Conservation (phyloP, 2,797 vertebrate genomes). For the Poecile montanus region DNA sequence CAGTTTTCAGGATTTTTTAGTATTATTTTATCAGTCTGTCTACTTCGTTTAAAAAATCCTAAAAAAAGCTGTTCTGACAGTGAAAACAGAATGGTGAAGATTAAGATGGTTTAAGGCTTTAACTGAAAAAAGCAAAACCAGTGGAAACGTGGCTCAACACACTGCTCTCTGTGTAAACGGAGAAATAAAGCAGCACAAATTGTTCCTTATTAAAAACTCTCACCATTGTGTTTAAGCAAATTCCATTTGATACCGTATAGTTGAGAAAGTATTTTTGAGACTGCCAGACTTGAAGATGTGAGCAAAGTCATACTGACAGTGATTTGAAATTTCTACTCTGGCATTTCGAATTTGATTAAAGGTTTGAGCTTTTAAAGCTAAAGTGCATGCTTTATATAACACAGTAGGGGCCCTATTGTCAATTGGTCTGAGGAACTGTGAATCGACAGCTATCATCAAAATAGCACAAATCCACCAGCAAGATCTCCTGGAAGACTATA, state of each 20-base stretch:
- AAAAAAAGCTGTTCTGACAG: neutral
- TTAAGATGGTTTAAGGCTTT: neutral
- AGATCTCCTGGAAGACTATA: slow-evolving; percentile 28
- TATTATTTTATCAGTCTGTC: neutral
- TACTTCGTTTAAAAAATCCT: neutral
- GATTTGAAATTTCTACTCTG: slow-evolving; percentile 35
- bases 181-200: slow-evolving; percentile 2
- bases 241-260: neutral
- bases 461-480: slow-evolving; percentile 50
- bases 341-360: slow-evolving; percentile 47
- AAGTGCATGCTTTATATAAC: slow-evolving; percentile 53
- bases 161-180: neutral
- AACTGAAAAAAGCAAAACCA: neutral
- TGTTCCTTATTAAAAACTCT: slow-evolving; percentile 4
- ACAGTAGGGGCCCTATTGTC: slow-evolving; percentile 4
- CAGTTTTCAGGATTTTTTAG: neutral
- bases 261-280: slow-evolving; percentile 10
- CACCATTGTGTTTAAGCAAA: neutral
- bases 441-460: slow-evolving; percentile 53
- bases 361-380: slow-evolving; percentile 58
- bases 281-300: neutral
- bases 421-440: slow-evolving; percentile 10
- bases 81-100: neutral
- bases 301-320: slow-evolving; percentile 29
- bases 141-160: neutral